Conservation (phyloP, 2,113 vertebrate genomes). For the Otocyon megalotis region DNA sequence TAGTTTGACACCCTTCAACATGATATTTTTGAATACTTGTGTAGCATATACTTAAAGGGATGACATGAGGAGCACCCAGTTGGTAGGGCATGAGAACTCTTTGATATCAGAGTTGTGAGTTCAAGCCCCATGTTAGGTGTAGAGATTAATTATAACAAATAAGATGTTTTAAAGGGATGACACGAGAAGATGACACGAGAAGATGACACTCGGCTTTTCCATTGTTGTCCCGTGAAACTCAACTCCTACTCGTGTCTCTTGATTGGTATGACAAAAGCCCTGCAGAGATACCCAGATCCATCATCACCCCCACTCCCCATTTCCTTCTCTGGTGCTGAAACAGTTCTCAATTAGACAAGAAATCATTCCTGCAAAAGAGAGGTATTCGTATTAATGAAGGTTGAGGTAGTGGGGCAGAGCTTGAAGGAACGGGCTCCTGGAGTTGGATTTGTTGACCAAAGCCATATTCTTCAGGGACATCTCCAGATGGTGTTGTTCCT, state of each 20-base stretch:
- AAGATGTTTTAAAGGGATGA: not conserved
- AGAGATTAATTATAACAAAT: not conserved
- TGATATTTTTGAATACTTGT: not conserved
- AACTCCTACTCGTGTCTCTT: not conserved
- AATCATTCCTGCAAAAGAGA: not conserved
- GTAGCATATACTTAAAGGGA: not conserved
- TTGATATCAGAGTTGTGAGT: constrained; percentile 98
- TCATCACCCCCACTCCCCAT: not conserved
- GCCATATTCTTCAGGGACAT: not conserved
- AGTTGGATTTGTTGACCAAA: not conserved
- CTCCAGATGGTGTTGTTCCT: not conserved
- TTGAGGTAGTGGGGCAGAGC: not conserved
- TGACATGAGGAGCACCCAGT: constrained; percentile 87
- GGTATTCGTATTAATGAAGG: not conserved
- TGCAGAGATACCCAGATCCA: not conserved
- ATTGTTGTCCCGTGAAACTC: not conserved
- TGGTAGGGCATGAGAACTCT: constrained; percentile 99
- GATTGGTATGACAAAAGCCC: not conserved
- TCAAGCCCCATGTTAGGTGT: constrained; percentile 92
- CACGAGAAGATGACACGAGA: not conserved
- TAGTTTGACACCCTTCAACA: not conserved
- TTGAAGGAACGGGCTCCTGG: constrained; percentile 1
- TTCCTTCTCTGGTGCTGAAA: not conserved
- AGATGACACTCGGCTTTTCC: not conserved
- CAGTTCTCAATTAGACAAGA: not conserved